A percentile compares a stretch with the other conserved stretches of the same genome.
Evolutionary conservation across 2,888 invertebrate genomes (phyloP).

Genomic region (Volucella zonaria): DNA sequence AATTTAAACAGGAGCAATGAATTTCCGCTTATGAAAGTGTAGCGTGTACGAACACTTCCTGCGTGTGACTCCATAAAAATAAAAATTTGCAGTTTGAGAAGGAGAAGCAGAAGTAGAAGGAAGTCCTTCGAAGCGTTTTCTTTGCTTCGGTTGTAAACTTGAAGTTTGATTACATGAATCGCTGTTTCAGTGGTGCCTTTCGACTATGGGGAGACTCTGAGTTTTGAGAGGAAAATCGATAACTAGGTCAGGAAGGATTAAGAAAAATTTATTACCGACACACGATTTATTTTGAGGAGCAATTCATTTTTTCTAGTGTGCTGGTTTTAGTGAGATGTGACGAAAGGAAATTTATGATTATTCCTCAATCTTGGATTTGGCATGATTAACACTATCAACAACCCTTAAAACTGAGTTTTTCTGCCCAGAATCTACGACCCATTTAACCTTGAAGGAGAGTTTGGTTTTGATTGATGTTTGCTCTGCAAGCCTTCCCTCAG

Average conservation of each 20-base stretch:
- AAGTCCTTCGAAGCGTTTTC: slow-evolving; percentile 50
- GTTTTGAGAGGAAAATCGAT: slow-evolving; percentile 52
- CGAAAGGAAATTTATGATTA: neutral
- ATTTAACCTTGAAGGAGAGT: slow-evolving; percentile 19
- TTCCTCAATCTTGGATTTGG: too few species aligned
- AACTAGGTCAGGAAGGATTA: slow-evolving; percentile 66
- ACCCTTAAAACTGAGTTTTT: too few species aligned
- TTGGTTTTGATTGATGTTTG: too few species aligned
- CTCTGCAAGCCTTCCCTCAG: too few species aligned
- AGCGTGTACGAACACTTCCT: slow-evolving; percentile 43
- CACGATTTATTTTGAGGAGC: slow-evolving; percentile 3
- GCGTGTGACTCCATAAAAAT: slow-evolving; percentile 48
- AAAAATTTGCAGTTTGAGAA: slow-evolving; percentile 45
- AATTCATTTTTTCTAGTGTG: slow-evolving; percentile 11
- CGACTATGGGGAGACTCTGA: neutral
- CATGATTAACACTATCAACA: too few species aligned
- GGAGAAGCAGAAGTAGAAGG: too few species aligned
- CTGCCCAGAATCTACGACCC: neutral
- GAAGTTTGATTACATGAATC: slow-evolving; percentile 60
- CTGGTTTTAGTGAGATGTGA: slow-evolving; percentile 20
- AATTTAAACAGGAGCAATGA: slow-evolving; percentile 71
- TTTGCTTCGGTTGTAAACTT: slow-evolving; percentile 65
- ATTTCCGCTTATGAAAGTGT: slow-evolving; percentile 67
- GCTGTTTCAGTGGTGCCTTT: neutral
- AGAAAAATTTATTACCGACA: slow-evolving; percentile 9